A percentile compares a stretch with the other conserved stretches of the same genome.
These are phyloP conservation scores for Melanotaenia trifasciata DNA, from an alignment of 2,797 vertebrate species.

Conservation along the genomic window DNA sequence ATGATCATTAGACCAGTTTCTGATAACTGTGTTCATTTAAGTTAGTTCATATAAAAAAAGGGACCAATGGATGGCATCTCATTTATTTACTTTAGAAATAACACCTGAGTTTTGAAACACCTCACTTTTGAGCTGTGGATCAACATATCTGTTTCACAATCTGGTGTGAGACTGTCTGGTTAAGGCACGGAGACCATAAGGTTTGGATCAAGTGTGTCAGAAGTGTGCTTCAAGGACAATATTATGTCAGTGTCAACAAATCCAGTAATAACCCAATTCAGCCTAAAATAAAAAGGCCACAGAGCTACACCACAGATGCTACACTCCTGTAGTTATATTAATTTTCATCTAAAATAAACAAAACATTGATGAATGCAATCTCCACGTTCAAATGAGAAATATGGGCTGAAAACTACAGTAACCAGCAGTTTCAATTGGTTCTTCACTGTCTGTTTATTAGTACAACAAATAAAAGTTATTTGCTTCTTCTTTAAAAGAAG, in stretches of 20 bases:
- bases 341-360: background rate
- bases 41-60: no score
- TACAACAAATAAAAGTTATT: slow-evolving; percentile 3
- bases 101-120: no score
- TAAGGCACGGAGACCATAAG: slow-evolving; percentile 26
- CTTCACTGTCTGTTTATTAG: background rate
- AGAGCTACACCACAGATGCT: background rate
- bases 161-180: background rate
- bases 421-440: no score
- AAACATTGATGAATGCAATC: background rate
- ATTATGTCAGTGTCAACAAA: slow-evolving; percentile 21
- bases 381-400: slow-evolving; percentile 3
- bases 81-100: no score
- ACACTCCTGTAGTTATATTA: background rate
- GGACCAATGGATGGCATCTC: no score
- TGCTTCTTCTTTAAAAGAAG: background rate
- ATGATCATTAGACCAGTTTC: no score
- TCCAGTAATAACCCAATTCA: background rate
- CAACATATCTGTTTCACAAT: background rate
- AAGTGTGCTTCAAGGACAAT: slow-evolving; percentile 24
- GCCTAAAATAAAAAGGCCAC: background rate
- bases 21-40: no score
- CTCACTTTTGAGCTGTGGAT: no score
- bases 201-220: slow-evolving; percentile 19
- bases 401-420: background rate